phyloP scores from a whole-genome alignment of 2,888 invertebrate genomes.

The Apotomis capreana region DNA sequence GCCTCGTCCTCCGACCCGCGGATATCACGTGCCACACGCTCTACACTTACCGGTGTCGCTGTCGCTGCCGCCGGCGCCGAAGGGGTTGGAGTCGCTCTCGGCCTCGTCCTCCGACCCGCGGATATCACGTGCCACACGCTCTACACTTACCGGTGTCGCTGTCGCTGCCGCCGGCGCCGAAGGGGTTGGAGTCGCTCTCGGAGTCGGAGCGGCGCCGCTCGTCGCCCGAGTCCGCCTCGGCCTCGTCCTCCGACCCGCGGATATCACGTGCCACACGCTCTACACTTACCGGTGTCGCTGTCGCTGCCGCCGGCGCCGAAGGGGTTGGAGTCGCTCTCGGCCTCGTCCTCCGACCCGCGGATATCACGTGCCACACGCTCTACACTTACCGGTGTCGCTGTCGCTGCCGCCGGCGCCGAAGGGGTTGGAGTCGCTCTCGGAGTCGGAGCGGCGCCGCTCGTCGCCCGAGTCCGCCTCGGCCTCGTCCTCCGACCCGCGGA shows the following conservation, averaged over 20 bases:
- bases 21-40: conserved; percentile 55
- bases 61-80: conserved; percentile 87
- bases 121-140: conserved; percentile 55
- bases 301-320: conserved; percentile 88
- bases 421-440: conserved; percentile 90
- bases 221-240: conserved; percentile 61
- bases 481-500: conserved; percentile 78
- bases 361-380: conserved; percentile 54
- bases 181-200: conserved; percentile 91
- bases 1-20: conserved; percentile 74
- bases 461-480: conserved; percentile 51
- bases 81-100: conserved; percentile 91
- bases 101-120: conserved; percentile 74
- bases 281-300: conserved; percentile 84
- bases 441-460: conserved; percentile 59
- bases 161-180: conserved; percentile 87
- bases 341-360: conserved; percentile 74
- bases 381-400: conserved; percentile 84
- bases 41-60: conserved; percentile 84
- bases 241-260: conserved; percentile 85
- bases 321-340: conserved; percentile 90
- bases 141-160: conserved; percentile 84
- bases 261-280: conserved; percentile 54
- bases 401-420: conserved; percentile 88
- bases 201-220: conserved; percentile 59